These are phyloP conservation scores for Alosa sapidissima DNA, from an alignment of 2,797 vertebrate genomes.

Conservation along the genomic window DNA sequence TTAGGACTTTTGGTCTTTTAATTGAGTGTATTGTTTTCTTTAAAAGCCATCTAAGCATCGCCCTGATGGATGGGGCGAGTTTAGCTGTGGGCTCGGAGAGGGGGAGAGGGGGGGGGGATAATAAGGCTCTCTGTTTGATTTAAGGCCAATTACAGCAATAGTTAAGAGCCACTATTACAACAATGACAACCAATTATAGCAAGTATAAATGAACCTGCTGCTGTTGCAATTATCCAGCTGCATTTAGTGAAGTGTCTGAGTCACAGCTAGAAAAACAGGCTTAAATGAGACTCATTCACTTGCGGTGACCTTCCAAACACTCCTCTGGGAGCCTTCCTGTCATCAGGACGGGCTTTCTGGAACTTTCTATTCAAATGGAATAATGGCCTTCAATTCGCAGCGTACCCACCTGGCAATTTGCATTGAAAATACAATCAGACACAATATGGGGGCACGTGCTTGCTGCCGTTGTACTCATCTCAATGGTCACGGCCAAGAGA, in stretches of 20 bases:
- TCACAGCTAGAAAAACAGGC: slow-evolving; percentile 20
- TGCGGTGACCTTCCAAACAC: neutral
- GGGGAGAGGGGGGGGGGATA: slow-evolving; percentile 54
- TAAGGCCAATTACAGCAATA: slow-evolving; percentile 71
- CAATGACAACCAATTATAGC: slow-evolving; percentile 78
- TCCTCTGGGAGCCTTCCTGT: neutral
- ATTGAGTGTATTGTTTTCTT: neutral
- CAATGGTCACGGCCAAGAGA: neutral
- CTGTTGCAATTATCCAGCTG: slow-evolving; percentile 62
- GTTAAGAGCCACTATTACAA: slow-evolving; percentile 74
- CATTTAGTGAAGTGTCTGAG: slow-evolving; percentile 45
- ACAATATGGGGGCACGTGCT: neutral
- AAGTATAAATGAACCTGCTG: slow-evolving; percentile 75
- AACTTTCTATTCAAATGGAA: slow-evolving; percentile 1
- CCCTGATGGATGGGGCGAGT: neutral
- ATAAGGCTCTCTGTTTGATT: slow-evolving; percentile 71
- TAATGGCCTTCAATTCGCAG: neutral
- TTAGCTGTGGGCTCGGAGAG: neutral
- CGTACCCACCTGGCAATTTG: neutral
- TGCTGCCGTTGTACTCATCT: neutral
- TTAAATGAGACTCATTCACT: neutral
- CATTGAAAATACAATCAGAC: neutral
- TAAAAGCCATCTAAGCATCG: neutral
- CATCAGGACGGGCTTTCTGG: neutral
- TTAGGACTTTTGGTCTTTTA: neutral